Conservation (phyloP, 2,113 vertebrate species). For the Hyaena hyaena region DNA sequence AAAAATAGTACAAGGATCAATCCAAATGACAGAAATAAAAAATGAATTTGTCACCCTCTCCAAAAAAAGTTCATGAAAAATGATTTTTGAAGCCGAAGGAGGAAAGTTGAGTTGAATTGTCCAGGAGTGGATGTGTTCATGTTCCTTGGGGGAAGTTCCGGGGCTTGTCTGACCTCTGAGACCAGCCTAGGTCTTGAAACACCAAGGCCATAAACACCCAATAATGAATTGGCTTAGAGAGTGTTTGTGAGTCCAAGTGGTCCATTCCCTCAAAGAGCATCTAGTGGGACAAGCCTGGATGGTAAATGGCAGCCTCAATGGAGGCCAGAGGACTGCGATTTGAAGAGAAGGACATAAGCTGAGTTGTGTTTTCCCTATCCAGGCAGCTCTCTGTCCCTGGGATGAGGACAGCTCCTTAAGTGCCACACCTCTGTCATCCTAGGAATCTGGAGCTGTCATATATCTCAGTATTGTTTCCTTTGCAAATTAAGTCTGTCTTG, state of each 20-base stretch:
- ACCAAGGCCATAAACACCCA: not conserved
- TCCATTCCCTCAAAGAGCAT: not conserved
- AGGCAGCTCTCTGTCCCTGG: not conserved
- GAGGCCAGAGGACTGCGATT: not conserved
- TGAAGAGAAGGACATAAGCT: not conserved
- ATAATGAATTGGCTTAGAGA: not conserved
- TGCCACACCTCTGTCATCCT: not conserved
- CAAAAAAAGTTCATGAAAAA: not conserved
- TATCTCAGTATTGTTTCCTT: not conserved
- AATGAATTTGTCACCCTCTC: not conserved
- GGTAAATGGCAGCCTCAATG: not conserved
- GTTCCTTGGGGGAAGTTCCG: not conserved
- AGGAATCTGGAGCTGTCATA: not conserved
- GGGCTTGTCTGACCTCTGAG: not conserved
- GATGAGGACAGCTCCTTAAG: not conserved
- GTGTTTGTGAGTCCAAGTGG: not conserved
- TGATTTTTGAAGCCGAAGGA: not conserved
- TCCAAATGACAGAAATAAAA: not conserved
- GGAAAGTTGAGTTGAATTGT: not conserved
- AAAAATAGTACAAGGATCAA: conserved; percentile 24
- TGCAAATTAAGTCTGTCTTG: not conserved
- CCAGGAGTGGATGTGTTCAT: not conserved
- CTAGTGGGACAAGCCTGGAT: not conserved
- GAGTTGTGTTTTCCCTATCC: not conserved
- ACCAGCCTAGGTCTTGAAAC: not conserved